These are phyloP conservation scores for Hemibagrus guttatus DNA, from an alignment of 2,797 vertebrate species.

Conservation along the genomic window DNA sequence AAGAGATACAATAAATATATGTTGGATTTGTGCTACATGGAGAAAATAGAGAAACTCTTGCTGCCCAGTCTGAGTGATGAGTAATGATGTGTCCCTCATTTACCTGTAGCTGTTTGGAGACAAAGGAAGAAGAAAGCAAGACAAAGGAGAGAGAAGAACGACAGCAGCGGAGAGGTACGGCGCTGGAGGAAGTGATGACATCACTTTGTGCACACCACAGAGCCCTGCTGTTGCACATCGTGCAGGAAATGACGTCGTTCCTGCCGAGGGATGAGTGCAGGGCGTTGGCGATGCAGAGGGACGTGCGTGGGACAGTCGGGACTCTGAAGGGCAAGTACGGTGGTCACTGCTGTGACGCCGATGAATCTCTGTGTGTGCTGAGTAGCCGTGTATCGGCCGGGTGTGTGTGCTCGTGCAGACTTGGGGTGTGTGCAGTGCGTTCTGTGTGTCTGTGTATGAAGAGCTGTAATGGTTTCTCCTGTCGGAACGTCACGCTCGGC, in stretches of 20 bases:
- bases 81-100: slow-evolving; percentile 57
- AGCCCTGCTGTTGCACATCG: slow-evolving; percentile 86
- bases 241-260: slow-evolving; percentile 77
- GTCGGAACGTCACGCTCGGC: slow-evolving; percentile 77
- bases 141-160: slow-evolving; percentile 76
- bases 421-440: slow-evolving; percentile 70
- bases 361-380: slow-evolving; percentile 69
- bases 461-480: slow-evolving; percentile 80
- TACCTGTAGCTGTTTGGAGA: slow-evolving; percentile 84
- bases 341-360: slow-evolving; percentile 72
- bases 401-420: slow-evolving; percentile 73
- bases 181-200: slow-evolving; percentile 85
- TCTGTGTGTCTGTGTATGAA: slow-evolving; percentile 77
- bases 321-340: slow-evolving; percentile 69
- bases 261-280: slow-evolving; percentile 74
- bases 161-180: slow-evolving; percentile 73
- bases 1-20: neutral
- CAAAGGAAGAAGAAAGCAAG: slow-evolving; percentile 74
- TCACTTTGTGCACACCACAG: slow-evolving; percentile 88
- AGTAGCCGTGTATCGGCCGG: slow-evolving; percentile 73
- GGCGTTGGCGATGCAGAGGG: slow-evolving; percentile 69
- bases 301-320: slow-evolving; percentile 64
- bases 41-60: neutral
- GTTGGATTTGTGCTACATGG: neutral
- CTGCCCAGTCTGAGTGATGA: slow-evolving; percentile 6